Evolutionary conservation across 1,140 invertebrate species (phyloP).

Genomic region (Drosophila truncata): DNA sequence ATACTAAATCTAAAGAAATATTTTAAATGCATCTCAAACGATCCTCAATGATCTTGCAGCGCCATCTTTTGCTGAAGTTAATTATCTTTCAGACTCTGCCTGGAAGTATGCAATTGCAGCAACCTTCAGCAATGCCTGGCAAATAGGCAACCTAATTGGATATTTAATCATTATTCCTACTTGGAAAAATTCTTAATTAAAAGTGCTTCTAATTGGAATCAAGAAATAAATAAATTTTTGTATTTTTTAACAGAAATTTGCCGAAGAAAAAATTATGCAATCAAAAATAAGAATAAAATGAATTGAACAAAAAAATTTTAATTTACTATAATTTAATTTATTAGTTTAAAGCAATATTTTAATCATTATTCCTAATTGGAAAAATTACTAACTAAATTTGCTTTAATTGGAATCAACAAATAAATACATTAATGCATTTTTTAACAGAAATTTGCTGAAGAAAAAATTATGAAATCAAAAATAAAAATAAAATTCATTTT

Average conservation of each 20-base stretch:
- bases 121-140: not conserved
- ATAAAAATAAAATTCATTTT: not conserved
- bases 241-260: not conserved
- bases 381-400: not conserved
- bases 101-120: not conserved
- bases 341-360: no score
- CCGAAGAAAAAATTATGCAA: not conserved
- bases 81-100: not conserved
- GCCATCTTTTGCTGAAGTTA: not conserved
- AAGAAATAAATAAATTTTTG: not conserved
- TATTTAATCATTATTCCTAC: not conserved
- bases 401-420: not conserved
- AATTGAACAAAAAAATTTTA: not conserved
- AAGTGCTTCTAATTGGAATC: not conserved
- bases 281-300: not conserved
- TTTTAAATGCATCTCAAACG: not conserved
- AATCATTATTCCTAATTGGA: not conserved
- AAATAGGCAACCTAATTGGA: constrained; percentile 2
- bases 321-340: no score
- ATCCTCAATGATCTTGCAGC: not conserved
- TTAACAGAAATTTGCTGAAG: not conserved
- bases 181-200: not conserved
- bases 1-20: no score
- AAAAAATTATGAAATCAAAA: not conserved
- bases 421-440: not conserved